Conservation (phyloP, 2,797 vertebrate species). For the Zalophus californianus region DNA sequence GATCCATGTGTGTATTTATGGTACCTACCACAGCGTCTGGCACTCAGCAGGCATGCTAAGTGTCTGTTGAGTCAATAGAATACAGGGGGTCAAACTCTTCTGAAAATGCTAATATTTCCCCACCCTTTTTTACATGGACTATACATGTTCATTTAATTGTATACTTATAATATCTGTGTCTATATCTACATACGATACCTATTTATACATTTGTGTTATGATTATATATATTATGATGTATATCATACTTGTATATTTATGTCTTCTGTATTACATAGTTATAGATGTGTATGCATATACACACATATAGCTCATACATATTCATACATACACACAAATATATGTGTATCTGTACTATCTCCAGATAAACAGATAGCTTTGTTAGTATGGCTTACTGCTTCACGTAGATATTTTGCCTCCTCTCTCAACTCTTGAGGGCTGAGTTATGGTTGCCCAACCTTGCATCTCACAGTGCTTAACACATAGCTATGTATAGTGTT, state of each 20-base stretch:
- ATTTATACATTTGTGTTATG: neutral
- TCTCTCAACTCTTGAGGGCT: neutral
- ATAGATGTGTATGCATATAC: rapidly evolving
- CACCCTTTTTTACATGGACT: neutral
- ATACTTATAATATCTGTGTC: neutral
- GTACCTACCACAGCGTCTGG: neutral
- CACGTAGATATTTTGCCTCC: neutral
- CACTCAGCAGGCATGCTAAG: neutral
- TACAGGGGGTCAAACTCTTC: neutral
- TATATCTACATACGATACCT: neutral
- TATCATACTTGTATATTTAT: neutral
- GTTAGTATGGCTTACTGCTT: neutral
- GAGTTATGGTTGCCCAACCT: neutral
- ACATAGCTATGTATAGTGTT: neutral
- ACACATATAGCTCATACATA: neutral
- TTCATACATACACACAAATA: neutral
- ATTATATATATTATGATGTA: neutral
- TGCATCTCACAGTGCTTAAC: neutral
- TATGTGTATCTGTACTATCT: neutral
- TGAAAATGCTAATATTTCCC: conserved; percentile 22
- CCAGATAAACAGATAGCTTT: neutral
- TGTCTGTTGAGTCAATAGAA: neutral
- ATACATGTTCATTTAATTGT: neutral
- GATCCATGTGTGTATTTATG: neutral
- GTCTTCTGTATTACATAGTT: neutral